Evolutionary conservation across 2,797 vertebrate genomes (phyloP).

Genomic region (Avahi laniger): DNA sequence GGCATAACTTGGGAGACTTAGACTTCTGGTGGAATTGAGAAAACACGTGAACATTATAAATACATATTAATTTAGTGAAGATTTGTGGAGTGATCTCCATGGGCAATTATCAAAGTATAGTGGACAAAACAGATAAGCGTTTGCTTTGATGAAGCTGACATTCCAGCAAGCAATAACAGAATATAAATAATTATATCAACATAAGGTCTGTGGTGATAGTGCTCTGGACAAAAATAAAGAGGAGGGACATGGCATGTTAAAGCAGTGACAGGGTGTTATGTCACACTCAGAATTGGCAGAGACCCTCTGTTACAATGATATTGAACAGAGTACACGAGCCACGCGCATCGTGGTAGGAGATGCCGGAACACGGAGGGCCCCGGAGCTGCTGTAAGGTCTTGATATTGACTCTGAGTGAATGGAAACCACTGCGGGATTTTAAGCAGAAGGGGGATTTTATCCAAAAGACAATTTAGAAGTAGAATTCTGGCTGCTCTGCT

Average conservation of each 20-base stretch:
- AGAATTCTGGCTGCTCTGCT: background rate
- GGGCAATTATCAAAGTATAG: background rate
- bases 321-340: background rate
- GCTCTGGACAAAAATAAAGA: background rate
- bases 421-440: background rate
- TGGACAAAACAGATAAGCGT: background rate
- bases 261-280: background rate
- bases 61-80: background rate
- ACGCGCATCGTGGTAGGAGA: background rate
- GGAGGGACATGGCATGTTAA: fast-evolving
- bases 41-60: background rate
- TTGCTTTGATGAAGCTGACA: background rate
- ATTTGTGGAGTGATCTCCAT: background rate
- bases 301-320: background rate
- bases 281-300: background rate
- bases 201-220: background rate
- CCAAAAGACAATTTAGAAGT: background rate
- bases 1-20: background rate
- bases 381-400: background rate
- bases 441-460: background rate
- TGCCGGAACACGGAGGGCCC: background rate
- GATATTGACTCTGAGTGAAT: background rate
- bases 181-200: background rate
- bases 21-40: background rate
- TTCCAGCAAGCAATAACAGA: background rate